These are phyloP conservation scores for Pyralis farinalis DNA, from an alignment of 2,888 invertebrate genomes.

Conservation along the genomic window DNA sequence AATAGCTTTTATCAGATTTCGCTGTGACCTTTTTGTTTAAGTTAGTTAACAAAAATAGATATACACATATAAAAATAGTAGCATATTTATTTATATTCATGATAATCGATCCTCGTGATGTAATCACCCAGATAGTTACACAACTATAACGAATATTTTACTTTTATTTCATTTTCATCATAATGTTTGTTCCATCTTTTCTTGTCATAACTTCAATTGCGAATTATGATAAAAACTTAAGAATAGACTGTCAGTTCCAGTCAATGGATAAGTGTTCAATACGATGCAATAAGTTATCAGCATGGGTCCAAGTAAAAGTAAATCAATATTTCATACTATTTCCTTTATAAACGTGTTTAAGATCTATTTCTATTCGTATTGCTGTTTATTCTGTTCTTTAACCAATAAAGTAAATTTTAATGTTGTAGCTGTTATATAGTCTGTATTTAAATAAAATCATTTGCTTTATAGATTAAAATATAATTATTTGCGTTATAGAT, in stretches of 20 bases:
- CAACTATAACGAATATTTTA: background rate
- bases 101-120: background rate
- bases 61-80: slow-evolving; percentile 18
- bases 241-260: slow-evolving; percentile 6
- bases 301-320: slow-evolving; percentile 20
- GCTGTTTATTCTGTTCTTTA: background rate
- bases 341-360: background rate
- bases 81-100: background rate
- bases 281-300: slow-evolving; percentile 13
- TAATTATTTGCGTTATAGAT: no score
- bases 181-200: background rate
- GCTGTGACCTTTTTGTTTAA: slow-evolving; percentile 42
- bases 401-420: background rate
- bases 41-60: slow-evolving; percentile 33
- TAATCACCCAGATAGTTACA: background rate
- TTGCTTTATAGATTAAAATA: no score
- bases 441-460: no score
- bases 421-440: no score
- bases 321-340: background rate
- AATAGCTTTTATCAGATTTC: slow-evolving; percentile 58
- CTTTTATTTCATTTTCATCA: background rate
- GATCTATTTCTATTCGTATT: background rate
- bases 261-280: slow-evolving; percentile 18
- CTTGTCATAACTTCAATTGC: background rate
- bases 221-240: background rate